Evolutionary conservation across 2,888 invertebrate genomes (phyloP).

Genomic region (Cryptocheilus praepositus): DNA sequence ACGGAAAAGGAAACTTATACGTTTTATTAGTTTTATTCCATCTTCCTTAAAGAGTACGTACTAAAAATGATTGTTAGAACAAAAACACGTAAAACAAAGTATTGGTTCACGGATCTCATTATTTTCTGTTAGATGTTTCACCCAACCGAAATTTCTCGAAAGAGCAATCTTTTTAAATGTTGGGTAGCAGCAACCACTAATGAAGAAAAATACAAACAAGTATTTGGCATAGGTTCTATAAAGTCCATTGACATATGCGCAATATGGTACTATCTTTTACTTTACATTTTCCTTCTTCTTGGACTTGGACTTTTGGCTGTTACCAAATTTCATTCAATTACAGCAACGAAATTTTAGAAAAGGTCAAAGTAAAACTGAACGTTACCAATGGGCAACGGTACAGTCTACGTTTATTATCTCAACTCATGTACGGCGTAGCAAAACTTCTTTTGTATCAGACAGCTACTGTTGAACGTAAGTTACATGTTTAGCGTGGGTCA

Average conservation of each 20-base stretch:
- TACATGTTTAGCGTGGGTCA: no score
- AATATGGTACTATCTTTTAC: constrained; percentile 37
- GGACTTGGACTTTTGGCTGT: no score
- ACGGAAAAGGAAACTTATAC: no score
- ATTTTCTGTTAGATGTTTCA: constrained; percentile 47
- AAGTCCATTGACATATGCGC: constrained; percentile 26
- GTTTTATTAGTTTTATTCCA: no score
- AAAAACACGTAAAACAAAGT: no score
- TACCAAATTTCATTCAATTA: background rate
- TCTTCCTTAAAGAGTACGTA: no score
- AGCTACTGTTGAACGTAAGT: constrained; percentile 38
- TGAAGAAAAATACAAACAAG: constrained; percentile 39
- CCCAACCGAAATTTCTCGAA: constrained; percentile 28
- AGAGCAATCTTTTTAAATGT: constrained; percentile 38
- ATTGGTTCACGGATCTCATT: background rate
- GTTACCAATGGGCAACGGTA: constrained; percentile 16
- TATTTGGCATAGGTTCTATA: constrained; percentile 16
- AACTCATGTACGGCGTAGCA: constrained; percentile 45
- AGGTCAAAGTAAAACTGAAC: background rate
- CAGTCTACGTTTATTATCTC: constrained; percentile 46
- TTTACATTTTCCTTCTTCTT: background rate
- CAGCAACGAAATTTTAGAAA: constrained; percentile 31
- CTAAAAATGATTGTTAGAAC: no score
- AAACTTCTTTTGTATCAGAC: constrained; percentile 46
- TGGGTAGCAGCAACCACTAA: constrained; percentile 55